phyloP scores from a whole-genome alignment of 1,140 invertebrate genomes.

The Brachystomella parvula region DNA sequence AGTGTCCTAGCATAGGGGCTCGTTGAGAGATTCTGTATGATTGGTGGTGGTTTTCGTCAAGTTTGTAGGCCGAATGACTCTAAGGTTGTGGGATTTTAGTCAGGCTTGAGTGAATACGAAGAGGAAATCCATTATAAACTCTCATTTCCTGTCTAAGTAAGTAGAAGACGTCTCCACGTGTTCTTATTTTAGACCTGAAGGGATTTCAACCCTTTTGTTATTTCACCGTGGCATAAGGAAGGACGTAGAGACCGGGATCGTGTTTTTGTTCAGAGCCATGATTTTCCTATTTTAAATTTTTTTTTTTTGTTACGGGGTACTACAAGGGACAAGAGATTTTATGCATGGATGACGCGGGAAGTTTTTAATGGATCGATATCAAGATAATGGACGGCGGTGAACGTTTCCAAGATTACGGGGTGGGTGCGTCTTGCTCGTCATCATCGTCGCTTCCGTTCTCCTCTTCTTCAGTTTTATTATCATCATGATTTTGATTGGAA shows the following conservation, averaged over 20 bases:
- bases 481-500: too few species aligned
- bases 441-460: too few species aligned
- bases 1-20: too few species aligned
- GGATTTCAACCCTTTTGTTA: constrained; percentile 1
- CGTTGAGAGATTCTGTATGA: too few species aligned
- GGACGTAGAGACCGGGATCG: neutral
- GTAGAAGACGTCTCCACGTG: constrained; percentile 5
- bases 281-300: too few species aligned
- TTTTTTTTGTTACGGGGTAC: too few species aligned
- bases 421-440: too few species aligned
- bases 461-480: too few species aligned
- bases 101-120: constrained; percentile 1
- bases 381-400: neutral
- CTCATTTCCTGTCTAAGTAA: neutral
- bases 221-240: neutral
- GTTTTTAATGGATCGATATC: neutral
- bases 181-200: constrained; percentile 7
- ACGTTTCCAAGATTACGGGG: too few species aligned
- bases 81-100: constrained; percentile 2
- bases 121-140: constrained; percentile 9
- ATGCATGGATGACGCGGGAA: neutral
- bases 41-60: too few species aligned
- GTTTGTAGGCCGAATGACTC: too few species aligned
- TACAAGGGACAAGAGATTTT: too few species aligned
- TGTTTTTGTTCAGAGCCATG: neutral